Evolutionary conservation across 2,113 vertebrate species (phyloP).

Genomic region (Protomyctophum bolini): DNA sequence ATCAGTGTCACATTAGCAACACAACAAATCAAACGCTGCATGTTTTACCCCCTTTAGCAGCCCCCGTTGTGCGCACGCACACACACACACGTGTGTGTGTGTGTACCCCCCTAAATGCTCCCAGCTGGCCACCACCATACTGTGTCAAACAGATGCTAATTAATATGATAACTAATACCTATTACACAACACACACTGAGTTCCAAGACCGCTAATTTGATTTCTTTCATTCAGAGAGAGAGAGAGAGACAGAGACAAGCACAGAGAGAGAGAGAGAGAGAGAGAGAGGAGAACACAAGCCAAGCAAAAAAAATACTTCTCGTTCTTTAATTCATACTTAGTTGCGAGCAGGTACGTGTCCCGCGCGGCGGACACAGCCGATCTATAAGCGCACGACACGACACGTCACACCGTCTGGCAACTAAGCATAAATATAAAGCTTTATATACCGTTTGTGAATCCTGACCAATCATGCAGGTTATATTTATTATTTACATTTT

Average conservation of each 20-base stretch:
- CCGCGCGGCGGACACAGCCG: too few species aligned
- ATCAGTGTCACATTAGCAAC: slow-evolving; percentile 99
- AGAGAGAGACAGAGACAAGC: slow-evolving; percentile 44
- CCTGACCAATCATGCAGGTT: too few species aligned
- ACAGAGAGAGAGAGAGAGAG: slow-evolving; percentile 42
- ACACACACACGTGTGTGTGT: slow-evolving; percentile 64
- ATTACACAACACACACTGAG: slow-evolving; percentile 91
- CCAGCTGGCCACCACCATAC: slow-evolving; percentile 95
- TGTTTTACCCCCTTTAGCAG: slow-evolving; percentile 87
- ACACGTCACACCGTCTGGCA: too few species aligned
- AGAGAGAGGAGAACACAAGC: slow-evolving; percentile 29
- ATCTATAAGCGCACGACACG: too few species aligned
- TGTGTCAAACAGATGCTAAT: slow-evolving; percentile 98
- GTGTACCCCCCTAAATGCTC: slow-evolving; percentile 70
- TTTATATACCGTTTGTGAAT: too few species aligned
- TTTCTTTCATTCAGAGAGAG: slow-evolving; percentile 47
- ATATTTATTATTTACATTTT: too few species aligned
- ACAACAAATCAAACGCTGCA: slow-evolving; percentile 99
- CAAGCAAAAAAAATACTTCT: too few species aligned
- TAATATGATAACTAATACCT: slow-evolving; percentile 99
- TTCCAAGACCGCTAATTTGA: slow-evolving; percentile 62
- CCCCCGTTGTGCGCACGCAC: slow-evolving; percentile 17
- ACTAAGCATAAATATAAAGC: too few species aligned
- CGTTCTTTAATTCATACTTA: too few species aligned
- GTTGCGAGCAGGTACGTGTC: too few species aligned